Conservation (phyloP, 92 coral and sea anemone genomes). For the Epizoanthus stellaris region DNA sequence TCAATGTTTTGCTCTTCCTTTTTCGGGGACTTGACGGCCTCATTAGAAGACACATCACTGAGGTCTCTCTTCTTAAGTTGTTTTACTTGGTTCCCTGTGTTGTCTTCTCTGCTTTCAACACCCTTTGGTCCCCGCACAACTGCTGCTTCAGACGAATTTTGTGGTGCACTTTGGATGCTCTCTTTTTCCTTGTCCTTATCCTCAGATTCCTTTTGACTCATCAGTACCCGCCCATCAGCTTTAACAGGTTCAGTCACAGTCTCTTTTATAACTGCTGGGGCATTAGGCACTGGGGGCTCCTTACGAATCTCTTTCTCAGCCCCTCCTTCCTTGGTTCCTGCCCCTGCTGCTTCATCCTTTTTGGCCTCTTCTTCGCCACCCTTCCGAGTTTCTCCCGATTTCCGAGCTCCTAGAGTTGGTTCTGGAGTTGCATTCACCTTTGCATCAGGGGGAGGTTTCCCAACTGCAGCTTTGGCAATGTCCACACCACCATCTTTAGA, state of each 20-base stretch:
- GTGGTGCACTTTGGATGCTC: neutral
- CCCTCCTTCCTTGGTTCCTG: slow-evolving; percentile 37
- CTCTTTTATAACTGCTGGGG: slow-evolving; percentile 63
- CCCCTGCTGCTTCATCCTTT: slow-evolving; percentile 34
- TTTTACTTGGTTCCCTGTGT: slow-evolving; percentile 56
- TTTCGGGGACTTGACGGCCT: neutral
- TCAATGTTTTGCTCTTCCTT: neutral
- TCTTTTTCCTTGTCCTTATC: slow-evolving; percentile 12
- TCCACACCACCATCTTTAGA: slow-evolving; percentile 1
- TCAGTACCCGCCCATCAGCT: slow-evolving; percentile 55
- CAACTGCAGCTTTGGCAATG: neutral
- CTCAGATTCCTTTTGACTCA: slow-evolving; percentile 23
- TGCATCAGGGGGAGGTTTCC: neutral
- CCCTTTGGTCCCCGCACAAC: slow-evolving; percentile 18
- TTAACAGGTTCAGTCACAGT: slow-evolving; percentile 1
- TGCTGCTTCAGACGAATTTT: slow-evolving; percentile 34
- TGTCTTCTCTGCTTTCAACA: slow-evolving; percentile 43
- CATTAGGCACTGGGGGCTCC: slow-evolving; percentile 87
- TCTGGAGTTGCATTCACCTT: neutral
- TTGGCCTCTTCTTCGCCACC: slow-evolving; percentile 23
- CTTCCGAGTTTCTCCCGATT: slow-evolving; percentile 17
- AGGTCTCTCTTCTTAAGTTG: slow-evolving; percentile 74
- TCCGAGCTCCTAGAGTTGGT: slow-evolving; percentile 4
- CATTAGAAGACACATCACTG: neutral
- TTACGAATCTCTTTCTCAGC: slow-evolving; percentile 56